phyloP scores from a whole-genome alignment of 2,888 invertebrate species.

The Thelaira solivaga region DNA sequence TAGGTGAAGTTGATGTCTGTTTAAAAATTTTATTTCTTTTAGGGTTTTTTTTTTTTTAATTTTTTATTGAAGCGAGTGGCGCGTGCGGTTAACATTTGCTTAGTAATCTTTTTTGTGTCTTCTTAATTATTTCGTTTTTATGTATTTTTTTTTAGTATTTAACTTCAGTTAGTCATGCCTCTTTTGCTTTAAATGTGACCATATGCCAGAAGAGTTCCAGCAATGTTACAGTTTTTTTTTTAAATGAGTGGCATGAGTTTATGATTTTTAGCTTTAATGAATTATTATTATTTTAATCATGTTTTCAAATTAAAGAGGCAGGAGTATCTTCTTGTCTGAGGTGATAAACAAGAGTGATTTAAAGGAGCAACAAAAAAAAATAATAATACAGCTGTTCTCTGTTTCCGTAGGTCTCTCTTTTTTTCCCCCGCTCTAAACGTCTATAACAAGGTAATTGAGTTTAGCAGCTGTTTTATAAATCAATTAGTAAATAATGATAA shows the following conservation, averaged over 20 bases:
- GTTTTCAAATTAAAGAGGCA: conserved; percentile 1
- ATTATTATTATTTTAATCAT: conserved; percentile 3
- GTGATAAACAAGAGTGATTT: conserved; percentile 52
- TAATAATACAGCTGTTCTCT: conserved; percentile 29
- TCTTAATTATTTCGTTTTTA: conserved; percentile 12
- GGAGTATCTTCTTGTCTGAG: conserved; percentile 2
- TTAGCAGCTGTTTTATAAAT: conserved; percentile 52
- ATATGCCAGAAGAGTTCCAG: conserved; percentile 8
- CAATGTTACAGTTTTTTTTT: neutral
- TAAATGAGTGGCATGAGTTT: conserved; percentile 31
- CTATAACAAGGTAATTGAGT: no score
- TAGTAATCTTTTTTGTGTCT: conserved; percentile 36
- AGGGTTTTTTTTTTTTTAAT: conserved; percentile 5
- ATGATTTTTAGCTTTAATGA: conserved; percentile 54
- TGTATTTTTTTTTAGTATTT: conserved; percentile 30
- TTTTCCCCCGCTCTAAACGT: no score
- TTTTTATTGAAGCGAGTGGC: conserved; percentile 53
- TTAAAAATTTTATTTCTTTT: conserved; percentile 6
- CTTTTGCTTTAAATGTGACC: conserved; percentile 18
- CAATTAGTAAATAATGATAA: conserved; percentile 53
- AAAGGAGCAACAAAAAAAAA: neutral
- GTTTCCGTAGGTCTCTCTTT: no score
- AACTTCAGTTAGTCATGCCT: conserved; percentile 57
- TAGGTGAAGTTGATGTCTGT: conserved; percentile 12
- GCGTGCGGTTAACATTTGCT: conserved; percentile 60